Percentiles rank a stretch among this genome's conserved stretches.
These are phyloP conservation scores for Erebia palarica DNA, from an alignment of 2,888 invertebrate genomes.

Conservation along the genomic window DNA sequence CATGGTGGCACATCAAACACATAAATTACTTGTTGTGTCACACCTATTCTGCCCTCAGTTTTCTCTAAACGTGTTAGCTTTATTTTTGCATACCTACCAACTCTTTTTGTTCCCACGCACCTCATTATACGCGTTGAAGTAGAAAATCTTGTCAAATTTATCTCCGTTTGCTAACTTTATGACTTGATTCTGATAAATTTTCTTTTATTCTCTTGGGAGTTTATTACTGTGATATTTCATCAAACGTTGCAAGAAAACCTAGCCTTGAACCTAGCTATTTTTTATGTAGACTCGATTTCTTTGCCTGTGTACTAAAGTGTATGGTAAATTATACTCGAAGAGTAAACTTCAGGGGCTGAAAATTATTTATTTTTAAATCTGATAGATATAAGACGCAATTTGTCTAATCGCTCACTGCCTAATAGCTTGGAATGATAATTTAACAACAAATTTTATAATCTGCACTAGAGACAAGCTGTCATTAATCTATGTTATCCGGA, in stretches of 20 bases:
- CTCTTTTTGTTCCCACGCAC: background rate
- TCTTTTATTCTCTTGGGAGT: conserved; percentile 14
- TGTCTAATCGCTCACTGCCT: background rate
- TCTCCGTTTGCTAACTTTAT: conserved; percentile 40
- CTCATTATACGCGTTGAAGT: conserved; percentile 26
- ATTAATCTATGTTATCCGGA: conserved; percentile 43
- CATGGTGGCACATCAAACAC: background rate
- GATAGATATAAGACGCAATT: background rate
- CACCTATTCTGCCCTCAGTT: background rate
- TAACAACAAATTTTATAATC: conserved; percentile 45
- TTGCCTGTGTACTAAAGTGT: too few relatives aligned
- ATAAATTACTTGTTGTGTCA: conserved; percentile 1
- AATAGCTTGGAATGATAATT: conserved; percentile 39
- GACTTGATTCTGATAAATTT: conserved; percentile 40
- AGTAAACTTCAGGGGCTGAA: too few relatives aligned
- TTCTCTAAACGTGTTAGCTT: background rate
- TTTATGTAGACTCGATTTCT: background rate
- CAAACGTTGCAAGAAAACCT: background rate
- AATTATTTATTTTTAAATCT: too few relatives aligned
- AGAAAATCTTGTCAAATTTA: conserved; percentile 38
- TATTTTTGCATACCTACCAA: background rate
- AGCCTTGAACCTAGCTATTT: background rate
- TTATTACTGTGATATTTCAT: conserved; percentile 12
- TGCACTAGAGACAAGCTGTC: conserved; percentile 42
- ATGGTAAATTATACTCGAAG: too few relatives aligned